Base-by-base conservation (phyloP, 2,113 vertebrate species). In the Blennius ocellaris region DNA sequence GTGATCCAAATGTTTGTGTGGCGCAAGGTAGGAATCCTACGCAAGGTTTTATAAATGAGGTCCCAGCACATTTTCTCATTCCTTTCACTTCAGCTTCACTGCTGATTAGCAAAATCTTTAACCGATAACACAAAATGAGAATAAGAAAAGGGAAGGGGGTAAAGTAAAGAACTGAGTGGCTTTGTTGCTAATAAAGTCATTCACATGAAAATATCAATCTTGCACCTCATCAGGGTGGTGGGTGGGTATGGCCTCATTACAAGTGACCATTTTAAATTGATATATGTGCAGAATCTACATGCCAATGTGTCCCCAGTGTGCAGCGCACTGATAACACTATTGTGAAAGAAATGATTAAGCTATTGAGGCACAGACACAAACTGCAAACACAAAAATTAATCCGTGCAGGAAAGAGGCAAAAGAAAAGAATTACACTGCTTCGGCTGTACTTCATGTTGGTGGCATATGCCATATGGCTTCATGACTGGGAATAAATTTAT, bases 131-230 rank as follows among this genome's bases (percentile, higher is more conserved):
- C 52, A 86, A 84, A 76, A 51, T 64, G 15, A 68, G 17, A 9
- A 17, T 44, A 43, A 47, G 36, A 61, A 69, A 45, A 64, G 58
- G 45, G 14, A 6, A 4, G 0, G 50, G 9, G 55, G 14, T 4
- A 1, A 0, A 54, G 7, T 56, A 15, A 69, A 82, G 53, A 71
- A 36, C 2, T 84, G 80, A 81, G 57, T 54, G 15, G 53, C 70
- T 73, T 83, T 74, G 45, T 67, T 76, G 61, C 74, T 39, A 69
- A 78, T 78, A 87, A 87, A 74, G 47, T 30, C 69, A 82, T 30
- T 56, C 41, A 30, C 67, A 80, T 83, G 69, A 84, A 89, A 54
- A 56, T 86, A 80, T 86, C 78, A 81, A 73, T 90, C 78, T 61
- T n/a, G 5, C n/a, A 43, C 44, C 47, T 69, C 60, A 69, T 36